Evolutionary conservation across 2,888 invertebrate species (phyloP).

Genomic region (Acanthosepion pharaonis): DNA sequence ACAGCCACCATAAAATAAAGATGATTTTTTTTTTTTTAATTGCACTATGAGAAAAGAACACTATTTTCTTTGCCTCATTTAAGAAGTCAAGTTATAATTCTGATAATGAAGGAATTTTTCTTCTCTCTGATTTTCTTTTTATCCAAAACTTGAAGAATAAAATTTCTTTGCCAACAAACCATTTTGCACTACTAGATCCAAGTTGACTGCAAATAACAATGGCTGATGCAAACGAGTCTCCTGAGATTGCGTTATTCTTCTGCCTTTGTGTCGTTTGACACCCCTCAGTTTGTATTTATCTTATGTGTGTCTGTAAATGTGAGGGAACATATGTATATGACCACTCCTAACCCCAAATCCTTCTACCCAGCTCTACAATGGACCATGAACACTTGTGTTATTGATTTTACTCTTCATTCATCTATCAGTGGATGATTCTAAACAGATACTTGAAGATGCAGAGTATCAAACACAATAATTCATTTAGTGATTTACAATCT

Average conservation of each 20-base stretch:
- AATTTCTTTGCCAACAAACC: background rate
- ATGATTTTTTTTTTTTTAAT: background rate
- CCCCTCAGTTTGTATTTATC: too few species aligned
- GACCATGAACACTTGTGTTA: too few species aligned
- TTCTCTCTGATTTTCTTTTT: background rate
- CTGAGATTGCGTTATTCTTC: background rate
- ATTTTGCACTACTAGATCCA: background rate
- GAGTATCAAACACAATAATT: too few species aligned
- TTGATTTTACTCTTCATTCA: too few species aligned
- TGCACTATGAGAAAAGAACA: background rate
- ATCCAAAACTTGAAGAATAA: background rate
- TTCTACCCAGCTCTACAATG: too few species aligned
- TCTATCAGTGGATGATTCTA: too few species aligned
- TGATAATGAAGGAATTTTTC: background rate
- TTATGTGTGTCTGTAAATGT: background rate
- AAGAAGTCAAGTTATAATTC: too few species aligned
- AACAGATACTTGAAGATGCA: too few species aligned
- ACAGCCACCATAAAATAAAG: background rate
- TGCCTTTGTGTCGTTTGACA: background rate
- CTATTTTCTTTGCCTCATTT: background rate
- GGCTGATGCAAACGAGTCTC: background rate
- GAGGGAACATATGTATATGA: background rate
- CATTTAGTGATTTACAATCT: too few species aligned
- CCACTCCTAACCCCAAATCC: background rate
- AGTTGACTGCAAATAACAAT: background rate